phyloP scores from a whole-genome alignment of 2,113 vertebrate genomes.

The Epinephelus fuscoguttatus region DNA sequence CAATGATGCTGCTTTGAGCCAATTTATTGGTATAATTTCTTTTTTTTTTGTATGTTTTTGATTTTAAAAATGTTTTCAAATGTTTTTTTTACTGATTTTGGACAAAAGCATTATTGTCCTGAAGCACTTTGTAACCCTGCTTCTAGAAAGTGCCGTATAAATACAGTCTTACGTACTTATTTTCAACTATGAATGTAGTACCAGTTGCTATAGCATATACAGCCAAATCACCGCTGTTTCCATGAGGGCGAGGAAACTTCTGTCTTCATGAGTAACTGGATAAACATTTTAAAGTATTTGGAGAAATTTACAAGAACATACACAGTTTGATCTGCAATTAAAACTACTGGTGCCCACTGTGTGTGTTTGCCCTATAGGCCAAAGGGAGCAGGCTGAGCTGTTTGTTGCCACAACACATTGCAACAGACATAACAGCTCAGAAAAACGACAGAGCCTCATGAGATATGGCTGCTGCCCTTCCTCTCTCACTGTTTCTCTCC shows the following conservation, averaged over 20 bases:
- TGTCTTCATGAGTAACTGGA: not conserved
- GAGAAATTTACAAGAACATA: not conserved
- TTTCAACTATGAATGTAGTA: not conserved
- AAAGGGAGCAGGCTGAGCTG: slow-evolving; percentile 13
- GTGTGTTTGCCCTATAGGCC: not conserved
- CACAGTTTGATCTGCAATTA: slow-evolving; percentile 1
- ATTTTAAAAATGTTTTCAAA: not conserved
- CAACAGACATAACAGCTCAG: slow-evolving; percentile 32
- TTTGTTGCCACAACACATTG: slow-evolving; percentile 63
- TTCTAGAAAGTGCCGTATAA: not conserved
- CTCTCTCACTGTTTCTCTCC: not conserved
- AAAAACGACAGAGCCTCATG: slow-evolving; percentile 27
- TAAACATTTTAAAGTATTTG: not conserved
- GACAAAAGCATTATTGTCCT: not conserved
- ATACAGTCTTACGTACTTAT: not conserved
- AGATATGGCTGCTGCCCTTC: slow-evolving; percentile 8
- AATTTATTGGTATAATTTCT: not conserved
- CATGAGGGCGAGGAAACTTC: not conserved
- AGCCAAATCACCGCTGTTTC: not conserved
- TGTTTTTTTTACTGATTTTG: not conserved
- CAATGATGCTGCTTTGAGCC: not conserved
- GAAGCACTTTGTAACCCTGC: not conserved
- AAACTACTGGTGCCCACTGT: not conserved
- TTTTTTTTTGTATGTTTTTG: not conserved
- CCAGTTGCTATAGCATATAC: not conserved